Evolutionary conservation across 2,113 vertebrate species (phyloP).

Genomic region (Eolophus roseicapilla): DNA sequence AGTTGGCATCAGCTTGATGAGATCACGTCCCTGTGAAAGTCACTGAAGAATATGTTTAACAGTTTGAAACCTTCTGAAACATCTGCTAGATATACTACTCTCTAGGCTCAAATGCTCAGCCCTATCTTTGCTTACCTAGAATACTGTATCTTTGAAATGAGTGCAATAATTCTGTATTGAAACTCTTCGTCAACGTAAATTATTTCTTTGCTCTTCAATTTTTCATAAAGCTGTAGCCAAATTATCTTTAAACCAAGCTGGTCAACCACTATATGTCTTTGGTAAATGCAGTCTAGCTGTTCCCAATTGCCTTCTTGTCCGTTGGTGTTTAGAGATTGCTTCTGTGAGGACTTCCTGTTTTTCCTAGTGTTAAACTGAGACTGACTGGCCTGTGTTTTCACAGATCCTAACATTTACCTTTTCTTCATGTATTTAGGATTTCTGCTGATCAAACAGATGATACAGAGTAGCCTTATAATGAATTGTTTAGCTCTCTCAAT

Average conservation of each 20-base stretch:
- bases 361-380: background rate
- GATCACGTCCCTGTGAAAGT: background rate
- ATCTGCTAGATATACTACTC: background rate
- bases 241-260: background rate
- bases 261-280: background rate
- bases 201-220: background rate
- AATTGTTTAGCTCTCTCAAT: background rate
- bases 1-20: background rate
- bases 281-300: background rate
- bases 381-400: rapidly evolving
- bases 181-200: background rate
- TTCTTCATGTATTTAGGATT: background rate
- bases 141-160: background rate
- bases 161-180: background rate
- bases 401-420: background rate
- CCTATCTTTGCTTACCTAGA: background rate
- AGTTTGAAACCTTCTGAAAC: background rate
- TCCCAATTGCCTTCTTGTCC: background rate
- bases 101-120: background rate
- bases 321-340: background rate
- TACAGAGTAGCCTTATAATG: background rate
- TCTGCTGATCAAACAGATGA: background rate
- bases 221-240: background rate
- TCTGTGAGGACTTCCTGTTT: background rate
- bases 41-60: background rate